Evolutionary conservation across 92 coral and sea anemone genomes (phyloP), one percentile per base, ranked within the genome.

Genomic region (Ricordea florida): DNA sequence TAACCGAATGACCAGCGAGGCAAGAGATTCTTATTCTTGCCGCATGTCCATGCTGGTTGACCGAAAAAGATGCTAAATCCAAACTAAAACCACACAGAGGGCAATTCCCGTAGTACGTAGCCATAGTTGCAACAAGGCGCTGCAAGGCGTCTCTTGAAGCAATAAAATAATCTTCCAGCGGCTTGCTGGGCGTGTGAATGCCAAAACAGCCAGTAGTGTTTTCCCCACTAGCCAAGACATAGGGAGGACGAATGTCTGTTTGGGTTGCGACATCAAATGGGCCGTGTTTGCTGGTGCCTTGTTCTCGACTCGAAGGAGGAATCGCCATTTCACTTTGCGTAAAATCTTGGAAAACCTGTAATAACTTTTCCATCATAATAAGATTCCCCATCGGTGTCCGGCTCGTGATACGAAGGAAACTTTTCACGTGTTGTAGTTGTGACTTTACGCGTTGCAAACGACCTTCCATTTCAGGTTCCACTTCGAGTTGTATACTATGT

Each of bases 341-440:
- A 7, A 41, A 42, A 44, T 15, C 28, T 55, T 62, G 52, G 10
- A 59, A 59, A 16, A 23, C 38, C 4, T 74, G 36, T 47, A 60
- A 24, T 0, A 74, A 61, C 10, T 71, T 28, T 62, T 46, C 81
- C 62, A 74, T 45, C 62, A 60, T 31, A 0, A 10, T 10, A 5
- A 74, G 23, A 47, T 45, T 74, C 29, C 81, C 71, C 52, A 74
- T 48, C 11, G 81, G 29, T 17, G 62, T 74, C 16, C 61, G 55
- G 30, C 16, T 21, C 2, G 53, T 28, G 21, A 58, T 43, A 14
- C 1, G 20, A 0, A 74, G 40, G 23, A 14, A 32, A 42, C 28
- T 62, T 50, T 62, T 62, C 23, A 23, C 46, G 8, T 22, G 53
- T 10, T 75, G 64, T 33, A 62, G 21, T 41, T 17, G 24, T 18